These are phyloP conservation scores for Whitmania pigra DNA, from an alignment of 1,140 invertebrate species.

Conservation along the genomic window DNA sequence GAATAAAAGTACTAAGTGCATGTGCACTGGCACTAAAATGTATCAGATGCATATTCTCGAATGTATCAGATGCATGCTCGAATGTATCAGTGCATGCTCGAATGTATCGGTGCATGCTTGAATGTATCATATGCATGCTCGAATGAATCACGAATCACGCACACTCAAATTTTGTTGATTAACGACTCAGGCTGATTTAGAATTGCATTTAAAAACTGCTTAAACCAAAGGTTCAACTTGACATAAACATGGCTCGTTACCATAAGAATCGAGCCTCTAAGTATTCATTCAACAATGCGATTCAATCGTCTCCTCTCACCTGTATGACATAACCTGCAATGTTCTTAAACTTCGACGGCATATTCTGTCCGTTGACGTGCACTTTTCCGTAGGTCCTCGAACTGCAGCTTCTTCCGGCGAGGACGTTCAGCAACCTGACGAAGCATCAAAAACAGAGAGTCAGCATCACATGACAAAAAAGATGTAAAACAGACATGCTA, in stretches of 20 bases:
- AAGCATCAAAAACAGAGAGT: neutral
- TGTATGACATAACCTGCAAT: constrained; percentile 43
- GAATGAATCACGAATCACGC: too few species aligned
- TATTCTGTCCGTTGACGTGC: constrained; percentile 36
- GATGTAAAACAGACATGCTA: constrained; percentile 4
- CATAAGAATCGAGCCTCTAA: neutral
- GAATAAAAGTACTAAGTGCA: neutral
- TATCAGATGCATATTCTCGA: too few species aligned
- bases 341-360: constrained; percentile 40
- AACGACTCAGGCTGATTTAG: neutral
- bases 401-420: constrained; percentile 40
- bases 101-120: too few species aligned
- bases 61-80: too few species aligned
- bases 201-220: neutral
- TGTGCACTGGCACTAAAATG: neutral
- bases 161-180: neutral
- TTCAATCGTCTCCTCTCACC: constrained; percentile 27
- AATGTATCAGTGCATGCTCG: too few species aligned
- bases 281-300: neutral
- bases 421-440: constrained; percentile 38
- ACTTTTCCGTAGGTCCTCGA: constrained; percentile 34
- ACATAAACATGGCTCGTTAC: neutral
- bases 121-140: too few species aligned
- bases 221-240: neutral
- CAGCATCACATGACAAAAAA: neutral